Base-by-base conservation (phyloP, 2,797 vertebrate species). In the Agapornis canus region DNA sequence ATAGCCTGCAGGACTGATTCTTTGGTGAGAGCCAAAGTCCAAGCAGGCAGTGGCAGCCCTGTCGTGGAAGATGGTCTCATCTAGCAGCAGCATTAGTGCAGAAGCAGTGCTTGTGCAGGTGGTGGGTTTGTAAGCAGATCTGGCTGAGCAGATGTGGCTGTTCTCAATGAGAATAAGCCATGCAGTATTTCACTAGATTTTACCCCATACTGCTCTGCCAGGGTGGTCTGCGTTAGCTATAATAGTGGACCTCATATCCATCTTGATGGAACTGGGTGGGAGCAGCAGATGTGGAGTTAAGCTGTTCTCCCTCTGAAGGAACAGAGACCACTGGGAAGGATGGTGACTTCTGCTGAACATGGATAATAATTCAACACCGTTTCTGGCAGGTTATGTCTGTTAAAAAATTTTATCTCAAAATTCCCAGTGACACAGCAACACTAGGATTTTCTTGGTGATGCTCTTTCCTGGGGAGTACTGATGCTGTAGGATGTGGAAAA, bases 381-480 rank as follows among this genome's bases (percentile, higher is more conserved):
- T 93, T 69, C 63, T 82, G 35, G 27, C 9, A 48, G 7, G 5
- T 66, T 47, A 37, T 43, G 14, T 11, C 6, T 31, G 14, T 42
- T 87, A 66, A 87, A 56, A 6, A 6, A 49, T 77, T 90, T 61
- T 45, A 43, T 63, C 31, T 89, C 27, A 56, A 65, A 54, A 64
- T 56, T 80, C 57, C 26, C 5, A 57, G 18, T 73, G 45, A 20
- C 16, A 22, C 3, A 31, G 60, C 48, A 75, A 12, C 18, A 19
- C 35, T 13, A 17, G n/a, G 61, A 51, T 85, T 86, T 72, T 78
- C 29, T 32, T 85, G 25, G 52, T 61, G 16, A 2, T n/a, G 42
- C 17, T 27, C 6, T 82, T 47, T 56, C 1, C 1, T 1, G 0
- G 35, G 37, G 32, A 49, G 15, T 32, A 1, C 35, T 42, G 22